Base-by-base conservation (phyloP, 2,888 invertebrate species). In the Torymus aiolomorphi region DNA sequence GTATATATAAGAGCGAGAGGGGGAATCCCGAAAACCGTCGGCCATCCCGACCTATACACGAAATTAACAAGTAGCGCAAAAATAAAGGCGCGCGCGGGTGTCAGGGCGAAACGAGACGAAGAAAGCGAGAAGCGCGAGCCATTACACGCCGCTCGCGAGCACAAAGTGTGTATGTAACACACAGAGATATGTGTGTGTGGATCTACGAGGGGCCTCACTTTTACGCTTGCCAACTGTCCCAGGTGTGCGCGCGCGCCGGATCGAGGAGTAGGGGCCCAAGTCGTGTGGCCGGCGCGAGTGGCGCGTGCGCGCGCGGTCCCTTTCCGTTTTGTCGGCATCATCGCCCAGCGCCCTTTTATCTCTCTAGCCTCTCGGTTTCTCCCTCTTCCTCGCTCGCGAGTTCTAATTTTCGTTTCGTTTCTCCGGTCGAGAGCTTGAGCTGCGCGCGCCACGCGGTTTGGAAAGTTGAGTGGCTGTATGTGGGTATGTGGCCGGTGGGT, bases 211-310 rank as follows among this genome's bases (percentile, higher is more conserved):
- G 5, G 42, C 69, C 76, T 54, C 61, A 16, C 76, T 12, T 84
- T 83, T 86, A 85, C 89, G 89, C 89, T 88, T 89, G 87, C 89
- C 90, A 89, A 90, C 89, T 89, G 90, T 89, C 90, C 88, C 89
- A 89, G 88, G 89, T 89, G 89, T 86, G 20, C 73, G 49, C 56
- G 67, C 63, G 57, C 54, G 73, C 18, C 52, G 12, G 2, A 18
- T 18, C n/a, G 57, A 14, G 13, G 59, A 12, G 63, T 20, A 75
- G 72, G 75, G 81, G 80, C 66, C 59, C 85, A 85, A 87, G 89
- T 88, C 89, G 90, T 89, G 89, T 90, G 89, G 89, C 90, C 86
- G 89, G 89, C 89, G 76, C 80, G 76, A 73, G 76, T 86, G 90
- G 89, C 90, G 77, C 80, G 80, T 77, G 76, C 80, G 61, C 76